Evolutionary conservation across 2,888 invertebrate species (phyloP), one percentile per base, ranked within the genome.

Genomic region (Rhopalosiphum nymphaeae): DNA sequence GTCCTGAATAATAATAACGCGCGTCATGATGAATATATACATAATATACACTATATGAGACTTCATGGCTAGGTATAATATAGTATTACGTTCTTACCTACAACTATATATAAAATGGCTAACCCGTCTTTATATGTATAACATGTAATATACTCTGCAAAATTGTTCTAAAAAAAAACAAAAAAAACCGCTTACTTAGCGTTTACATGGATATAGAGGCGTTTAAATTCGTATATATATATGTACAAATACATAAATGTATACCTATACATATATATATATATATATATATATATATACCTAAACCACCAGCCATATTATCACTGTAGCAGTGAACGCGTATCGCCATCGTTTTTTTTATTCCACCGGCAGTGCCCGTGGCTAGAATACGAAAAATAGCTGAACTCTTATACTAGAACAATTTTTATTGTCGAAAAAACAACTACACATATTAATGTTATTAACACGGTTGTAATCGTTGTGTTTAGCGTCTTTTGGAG

Each of bases 1-100:
- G 46, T 93, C 85, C 89, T 90, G 93, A 93, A 93, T 93, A 93
- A 90, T 93, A 93, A 93, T 93, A 93, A 93, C 29, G 29, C n/a
- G 26, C 42, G 29, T 29, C 78, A 89, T 46, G 92, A 78, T 46
- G 92, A 89, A 56, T 44, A 67, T 49, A 67, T 57, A 57, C 26
- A 57, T 26, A 10, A 57, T 57, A 26, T 57, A 57, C 26, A 26
- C 46, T 87, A 56, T 89, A 42, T 89, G 44, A 44, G 16, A 78
- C 78, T 78, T 36, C 36, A 10, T 78, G 36, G 78, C 3, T 78
- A 78, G 21, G 21, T 78, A 78, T 78, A 78, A 78, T 36, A 78
- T 78, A 78, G 78, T 78, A 78, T 78, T 36, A 42, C 36, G 36
- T 78, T 78, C 78, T 36, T 78, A 36, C 36, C 78, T 78, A 36